Conservation (phyloP, 2,113 vertebrate species). For the Cyphomyrus plagiostoma region DNA sequence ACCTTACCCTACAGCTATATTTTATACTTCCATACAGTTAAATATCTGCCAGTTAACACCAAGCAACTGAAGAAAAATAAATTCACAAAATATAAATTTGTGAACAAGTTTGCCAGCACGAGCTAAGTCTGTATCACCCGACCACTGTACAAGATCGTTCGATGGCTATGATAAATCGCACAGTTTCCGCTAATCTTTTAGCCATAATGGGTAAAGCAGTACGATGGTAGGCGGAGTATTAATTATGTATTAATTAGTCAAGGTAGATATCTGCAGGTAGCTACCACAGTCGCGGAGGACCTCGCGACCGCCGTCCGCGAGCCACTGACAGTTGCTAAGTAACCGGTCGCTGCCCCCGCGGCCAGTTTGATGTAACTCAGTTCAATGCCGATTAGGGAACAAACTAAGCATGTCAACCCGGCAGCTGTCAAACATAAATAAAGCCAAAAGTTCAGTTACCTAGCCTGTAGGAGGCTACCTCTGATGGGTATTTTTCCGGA, state of each 20-base stretch:
- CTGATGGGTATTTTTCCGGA: not conserved
- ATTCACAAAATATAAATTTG: not conserved
- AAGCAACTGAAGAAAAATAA: not conserved
- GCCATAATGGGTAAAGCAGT: not conserved
- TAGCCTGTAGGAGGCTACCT: not conserved
- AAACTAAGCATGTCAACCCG: not conserved
- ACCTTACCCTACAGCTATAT: not conserved
- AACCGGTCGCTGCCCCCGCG: not conserved
- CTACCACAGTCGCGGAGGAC: not conserved
- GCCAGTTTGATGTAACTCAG: not conserved
- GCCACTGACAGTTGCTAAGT: not conserved
- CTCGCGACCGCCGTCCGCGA: not conserved
- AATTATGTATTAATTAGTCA: not conserved
- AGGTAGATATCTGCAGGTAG: not conserved
- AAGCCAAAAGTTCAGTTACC: not conserved
- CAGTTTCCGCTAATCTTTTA: not conserved
- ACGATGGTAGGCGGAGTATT: not conserved
- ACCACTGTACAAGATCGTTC: not conserved
- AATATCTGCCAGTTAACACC: not conserved
- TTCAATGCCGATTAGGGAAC: not conserved
- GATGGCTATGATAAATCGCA: not conserved
- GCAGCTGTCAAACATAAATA: not conserved
- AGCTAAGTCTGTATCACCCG: not conserved
- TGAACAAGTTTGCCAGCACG: not conserved
- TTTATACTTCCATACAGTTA: not conserved